Evolutionary conservation across 2,888 invertebrate genomes (phyloP).

Genomic region (Campopleginae sp.): DNA sequence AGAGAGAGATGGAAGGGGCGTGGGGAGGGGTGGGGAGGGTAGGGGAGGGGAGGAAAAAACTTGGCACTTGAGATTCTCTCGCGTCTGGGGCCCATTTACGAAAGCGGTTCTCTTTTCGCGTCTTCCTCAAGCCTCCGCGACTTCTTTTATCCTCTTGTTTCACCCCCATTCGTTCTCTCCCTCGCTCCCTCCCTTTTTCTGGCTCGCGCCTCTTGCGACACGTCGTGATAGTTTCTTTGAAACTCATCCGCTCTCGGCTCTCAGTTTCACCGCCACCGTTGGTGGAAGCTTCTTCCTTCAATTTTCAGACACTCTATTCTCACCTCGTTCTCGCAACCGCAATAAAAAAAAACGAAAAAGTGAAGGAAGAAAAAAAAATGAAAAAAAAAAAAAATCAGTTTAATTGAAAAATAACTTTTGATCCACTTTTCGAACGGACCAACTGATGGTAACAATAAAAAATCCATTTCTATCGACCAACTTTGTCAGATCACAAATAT

Average conservation of each 20-base stretch:
- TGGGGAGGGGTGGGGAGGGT: not conserved
- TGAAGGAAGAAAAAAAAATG: not conserved
- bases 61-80: constrained; percentile 65
- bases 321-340: constrained; percentile 4
- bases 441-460: not conserved
- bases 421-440: not conserved
- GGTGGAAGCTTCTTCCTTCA: constrained; percentile 59
- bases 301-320: constrained; percentile 64
- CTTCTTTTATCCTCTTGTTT: constrained; percentile 29
- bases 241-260: constrained; percentile 63
- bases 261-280: constrained; percentile 44
- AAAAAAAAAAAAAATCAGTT: constrained; percentile 8
- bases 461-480: not conserved
- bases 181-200: constrained; percentile 17
- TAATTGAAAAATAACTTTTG: not conserved
- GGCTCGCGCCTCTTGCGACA: constrained; percentile 27
- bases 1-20: constrained; percentile 52
- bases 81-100: constrained; percentile 67
- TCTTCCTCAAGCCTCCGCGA: constrained; percentile 47
- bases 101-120: constrained; percentile 62
- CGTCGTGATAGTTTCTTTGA: constrained; percentile 68
- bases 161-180: not conserved
- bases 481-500: not conserved
- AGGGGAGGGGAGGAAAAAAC: constrained; percentile 28
- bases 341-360: constrained; percentile 28